Percentiles rank a stretch among this genome's conserved stretches.
Evolutionary conservation across 2,797 vertebrate species (phyloP).

Genomic region (Halcyon smyrnensis): DNA sequence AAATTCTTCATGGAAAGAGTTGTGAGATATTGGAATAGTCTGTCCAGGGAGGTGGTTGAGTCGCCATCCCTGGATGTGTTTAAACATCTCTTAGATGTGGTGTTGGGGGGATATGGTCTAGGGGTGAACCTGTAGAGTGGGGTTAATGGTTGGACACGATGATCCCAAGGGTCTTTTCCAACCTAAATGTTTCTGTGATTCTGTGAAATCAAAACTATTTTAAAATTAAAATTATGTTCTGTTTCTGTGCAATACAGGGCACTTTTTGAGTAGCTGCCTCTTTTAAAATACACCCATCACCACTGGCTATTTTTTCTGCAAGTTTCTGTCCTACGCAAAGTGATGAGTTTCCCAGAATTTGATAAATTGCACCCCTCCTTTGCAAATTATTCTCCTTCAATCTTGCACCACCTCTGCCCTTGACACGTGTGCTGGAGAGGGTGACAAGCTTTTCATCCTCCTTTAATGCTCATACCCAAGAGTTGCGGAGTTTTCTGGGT

Average conservation of each 20-base stretch:
- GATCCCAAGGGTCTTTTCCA: too few species aligned
- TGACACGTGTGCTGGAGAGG: not conserved
- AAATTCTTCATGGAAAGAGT: too few species aligned
- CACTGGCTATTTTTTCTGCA: not conserved
- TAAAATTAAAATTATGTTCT: not conserved
- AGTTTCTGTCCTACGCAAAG: not conserved
- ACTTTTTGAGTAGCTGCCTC: not conserved
- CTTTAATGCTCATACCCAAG: not conserved
- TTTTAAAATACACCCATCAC: not conserved
- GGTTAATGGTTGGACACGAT: too few species aligned
- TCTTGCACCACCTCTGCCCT: not conserved
- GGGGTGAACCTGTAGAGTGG: too few species aligned
- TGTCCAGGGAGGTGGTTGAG: too few species aligned
- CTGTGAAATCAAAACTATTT: not conserved
- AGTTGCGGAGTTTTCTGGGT: not conserved
- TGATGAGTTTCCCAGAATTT: not conserved
- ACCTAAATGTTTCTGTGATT: too few species aligned
- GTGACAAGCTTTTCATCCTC: not conserved
- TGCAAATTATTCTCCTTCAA: not conserved
- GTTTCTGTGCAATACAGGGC: not conserved
- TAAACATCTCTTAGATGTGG: too few species aligned
- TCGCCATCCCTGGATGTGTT: too few species aligned
- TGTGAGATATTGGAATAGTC: too few species aligned
- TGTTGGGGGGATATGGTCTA: too few species aligned
- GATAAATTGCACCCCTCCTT: conserved; percentile 7